phyloP scores from a whole-genome alignment of 2,113 vertebrate genomes.

The Pedetes capensis region DNA sequence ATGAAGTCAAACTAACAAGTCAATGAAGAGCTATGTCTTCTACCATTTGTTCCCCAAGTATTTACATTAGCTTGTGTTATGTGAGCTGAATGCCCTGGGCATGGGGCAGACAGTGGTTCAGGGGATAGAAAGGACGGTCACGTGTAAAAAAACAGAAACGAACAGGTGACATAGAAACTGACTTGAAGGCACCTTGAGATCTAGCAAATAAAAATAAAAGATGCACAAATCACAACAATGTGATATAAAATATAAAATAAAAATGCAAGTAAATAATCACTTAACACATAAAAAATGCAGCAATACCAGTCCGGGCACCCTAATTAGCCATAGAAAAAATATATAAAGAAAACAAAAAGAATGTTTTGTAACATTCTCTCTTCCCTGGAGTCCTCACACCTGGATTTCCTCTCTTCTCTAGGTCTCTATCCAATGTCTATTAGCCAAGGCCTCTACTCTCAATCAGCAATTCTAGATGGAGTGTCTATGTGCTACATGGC shows the following conservation, averaged over 20 bases:
- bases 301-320: neutral
- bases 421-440: neutral
- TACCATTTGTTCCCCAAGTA: neutral
- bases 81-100: neutral
- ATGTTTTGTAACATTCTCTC: neutral
- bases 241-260: neutral
- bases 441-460: neutral
- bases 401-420: too few species aligned
- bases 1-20: neutral
- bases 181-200: neutral
- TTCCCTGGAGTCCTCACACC: neutral
- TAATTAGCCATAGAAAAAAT: neutral
- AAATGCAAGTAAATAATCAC: neutral
- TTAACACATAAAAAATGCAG: neutral
- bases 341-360: neutral
- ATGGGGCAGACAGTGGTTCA: neutral
- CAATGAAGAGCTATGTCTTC: neutral
- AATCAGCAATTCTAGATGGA: neutral
- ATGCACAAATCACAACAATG: neutral
- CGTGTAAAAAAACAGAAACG: neutral
- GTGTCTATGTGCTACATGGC: neutral
- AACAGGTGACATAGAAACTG: neutral
- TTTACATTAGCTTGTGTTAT: neutral
- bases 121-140: neutral
- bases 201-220: neutral